A percentile compares a stretch with the other conserved stretches of the same genome.
These are phyloP conservation scores for Drosophila mayaguana DNA, from an alignment of 2,888 invertebrate species.

Conservation along the genomic window DNA sequence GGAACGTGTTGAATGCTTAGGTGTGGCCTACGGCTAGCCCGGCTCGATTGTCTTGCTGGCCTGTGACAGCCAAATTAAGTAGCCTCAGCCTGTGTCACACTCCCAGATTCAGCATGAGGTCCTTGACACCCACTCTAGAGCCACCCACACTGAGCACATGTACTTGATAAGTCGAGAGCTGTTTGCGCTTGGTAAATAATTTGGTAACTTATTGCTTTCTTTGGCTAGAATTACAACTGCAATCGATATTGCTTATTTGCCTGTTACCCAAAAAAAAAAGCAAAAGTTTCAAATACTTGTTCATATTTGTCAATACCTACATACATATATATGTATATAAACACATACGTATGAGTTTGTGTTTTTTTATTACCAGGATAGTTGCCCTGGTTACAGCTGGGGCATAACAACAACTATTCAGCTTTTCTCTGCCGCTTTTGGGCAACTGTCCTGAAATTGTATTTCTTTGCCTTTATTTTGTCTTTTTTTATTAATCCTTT, in stretches of 20 bases:
- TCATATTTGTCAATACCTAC: slow-evolving; percentile 25
- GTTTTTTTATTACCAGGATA: slow-evolving; percentile 26
- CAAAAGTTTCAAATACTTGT: slow-evolving; percentile 51
- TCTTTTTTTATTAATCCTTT: slow-evolving; percentile 69
- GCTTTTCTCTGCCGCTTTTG: slow-evolving; percentile 11
- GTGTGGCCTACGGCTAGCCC: slow-evolving; percentile 11
- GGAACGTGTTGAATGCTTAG: slow-evolving; percentile 57
- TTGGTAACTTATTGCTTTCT: slow-evolving; percentile 53
- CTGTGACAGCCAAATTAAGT: slow-evolving; percentile 33
- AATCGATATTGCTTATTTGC: slow-evolving; percentile 49
- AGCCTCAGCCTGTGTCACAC: slow-evolving; percentile 21
- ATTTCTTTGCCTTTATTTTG: slow-evolving; percentile 12
- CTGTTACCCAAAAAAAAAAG: not conserved
- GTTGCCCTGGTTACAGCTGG: slow-evolving; percentile 71
- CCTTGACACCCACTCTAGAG: not conserved
- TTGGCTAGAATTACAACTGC: slow-evolving; percentile 35
- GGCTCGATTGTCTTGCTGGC: slow-evolving; percentile 15
- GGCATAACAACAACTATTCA: slow-evolving; percentile 60
- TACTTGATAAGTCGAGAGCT: slow-evolving; percentile 30
- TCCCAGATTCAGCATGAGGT: slow-evolving; percentile 11
- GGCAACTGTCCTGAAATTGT: slow-evolving; percentile 21
- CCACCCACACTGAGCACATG: slow-evolving; percentile 8
- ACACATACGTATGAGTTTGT: not conserved
- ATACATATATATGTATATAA: not conserved
- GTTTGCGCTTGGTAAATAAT: slow-evolving; percentile 46